Percentiles rank a stretch among this genome's conserved stretches.
phyloP scores from a whole-genome alignment of 2,113 vertebrate species.

The Labeo catla region DNA sequence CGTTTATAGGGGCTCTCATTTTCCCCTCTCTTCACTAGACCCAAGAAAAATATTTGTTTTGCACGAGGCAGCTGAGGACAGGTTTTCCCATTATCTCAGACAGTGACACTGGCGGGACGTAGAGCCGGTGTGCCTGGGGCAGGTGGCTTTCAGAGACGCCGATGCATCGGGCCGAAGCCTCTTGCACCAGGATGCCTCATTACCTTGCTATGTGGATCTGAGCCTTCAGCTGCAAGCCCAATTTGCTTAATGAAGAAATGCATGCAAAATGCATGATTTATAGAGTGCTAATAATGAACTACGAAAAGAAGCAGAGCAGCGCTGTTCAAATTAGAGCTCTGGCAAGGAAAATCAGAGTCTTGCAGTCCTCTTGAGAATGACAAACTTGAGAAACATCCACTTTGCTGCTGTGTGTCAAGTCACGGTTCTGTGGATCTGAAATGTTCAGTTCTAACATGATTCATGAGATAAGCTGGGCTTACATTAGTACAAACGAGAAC shows the following conservation, averaged over 20 bases:
- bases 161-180: background rate
- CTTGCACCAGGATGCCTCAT: background rate
- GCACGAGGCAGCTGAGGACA: conserved; percentile 65
- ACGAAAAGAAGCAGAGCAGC: conserved; percentile 51
- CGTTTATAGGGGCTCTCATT: conserved; percentile 71
- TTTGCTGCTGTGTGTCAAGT: conserved; percentile 1
- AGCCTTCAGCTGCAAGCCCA: conserved; percentile 50
- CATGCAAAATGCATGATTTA: conserved; percentile 60
- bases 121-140: conserved; percentile 45
- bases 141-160: conserved; percentile 52
- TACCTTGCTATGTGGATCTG: conserved; percentile 46
- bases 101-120: conserved; percentile 55
- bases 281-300: conserved; percentile 54
- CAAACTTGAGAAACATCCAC: conserved; percentile 60
- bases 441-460: background rate
- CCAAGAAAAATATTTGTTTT: conserved; percentile 81
- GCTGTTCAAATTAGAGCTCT: conserved; percentile 63
- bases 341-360: conserved; percentile 63
- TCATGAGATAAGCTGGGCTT: background rate
- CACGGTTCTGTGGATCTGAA: conserved; percentile 20
- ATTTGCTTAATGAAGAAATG: conserved; percentile 66
- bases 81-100: conserved; percentile 78
- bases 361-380: conserved; percentile 55
- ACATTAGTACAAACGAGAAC: background rate
- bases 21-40: conserved; percentile 72